phyloP scores from a whole-genome alignment of 2,113 vertebrate genomes.

The Hippolais icterina region DNA sequence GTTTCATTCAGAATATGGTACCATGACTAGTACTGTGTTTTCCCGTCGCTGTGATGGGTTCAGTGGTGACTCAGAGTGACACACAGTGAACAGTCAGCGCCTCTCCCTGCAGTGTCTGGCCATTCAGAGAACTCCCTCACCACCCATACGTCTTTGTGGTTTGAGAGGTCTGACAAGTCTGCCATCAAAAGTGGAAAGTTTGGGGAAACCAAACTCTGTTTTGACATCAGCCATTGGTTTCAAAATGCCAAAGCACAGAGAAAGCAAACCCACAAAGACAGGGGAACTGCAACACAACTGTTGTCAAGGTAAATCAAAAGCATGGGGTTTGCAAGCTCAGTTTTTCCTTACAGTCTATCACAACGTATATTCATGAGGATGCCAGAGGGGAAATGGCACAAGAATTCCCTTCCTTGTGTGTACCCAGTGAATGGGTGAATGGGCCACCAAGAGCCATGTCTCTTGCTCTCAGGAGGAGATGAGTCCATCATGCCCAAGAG shows the following conservation, averaged over 20 bases:
- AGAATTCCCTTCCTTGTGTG: not conserved
- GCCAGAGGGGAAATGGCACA: not conserved
- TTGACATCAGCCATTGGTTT: not conserved
- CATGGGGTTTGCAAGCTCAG: not conserved
- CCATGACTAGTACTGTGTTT: not conserved
- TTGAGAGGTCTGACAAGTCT: not conserved
- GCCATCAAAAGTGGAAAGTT: not conserved
- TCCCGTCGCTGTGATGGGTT: not conserved
- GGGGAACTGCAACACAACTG: not conserved
- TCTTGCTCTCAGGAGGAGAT: not conserved
- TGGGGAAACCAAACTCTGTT: not conserved
- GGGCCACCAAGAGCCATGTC: not conserved
- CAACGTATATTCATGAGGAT: not conserved
- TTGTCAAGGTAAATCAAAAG: conserved; percentile 7
- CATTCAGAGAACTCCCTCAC: not conserved
- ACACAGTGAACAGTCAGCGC: not conserved
- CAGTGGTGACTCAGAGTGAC: conserved; percentile 40
- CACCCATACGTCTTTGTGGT: not conserved
- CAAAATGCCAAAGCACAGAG: not conserved
- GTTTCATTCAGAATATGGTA: not conserved
- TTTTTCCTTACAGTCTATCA: not conserved
- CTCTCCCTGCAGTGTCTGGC: not conserved
- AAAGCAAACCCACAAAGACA: not conserved
- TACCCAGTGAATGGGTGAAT: not conserved
- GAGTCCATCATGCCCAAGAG: not conserved